These are phyloP conservation scores for Zapornia atra DNA, from an alignment of 2,113 vertebrate species.

Conservation along the genomic window DNA sequence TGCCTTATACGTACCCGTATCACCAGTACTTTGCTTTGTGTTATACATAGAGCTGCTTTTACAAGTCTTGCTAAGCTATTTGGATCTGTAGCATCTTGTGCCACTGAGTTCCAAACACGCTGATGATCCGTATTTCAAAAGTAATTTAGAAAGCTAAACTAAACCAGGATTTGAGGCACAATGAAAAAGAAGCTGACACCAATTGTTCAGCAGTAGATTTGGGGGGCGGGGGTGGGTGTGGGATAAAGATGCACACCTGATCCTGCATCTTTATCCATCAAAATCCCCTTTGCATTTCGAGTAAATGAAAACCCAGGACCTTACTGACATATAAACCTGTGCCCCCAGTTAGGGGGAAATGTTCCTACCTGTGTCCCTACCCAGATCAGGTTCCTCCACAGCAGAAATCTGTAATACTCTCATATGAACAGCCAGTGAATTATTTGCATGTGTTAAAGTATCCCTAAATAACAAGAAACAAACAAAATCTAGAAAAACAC, in stretches of 20 bases:
- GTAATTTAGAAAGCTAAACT: neutral
- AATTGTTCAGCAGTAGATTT: neutral
- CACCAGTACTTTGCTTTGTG: neutral
- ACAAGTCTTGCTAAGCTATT: neutral
- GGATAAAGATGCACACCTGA: neutral
- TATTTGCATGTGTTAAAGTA: neutral
- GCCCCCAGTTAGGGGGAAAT: neutral
- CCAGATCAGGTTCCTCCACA: neutral
- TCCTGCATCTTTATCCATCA: neutral
- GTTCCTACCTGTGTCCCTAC: neutral
- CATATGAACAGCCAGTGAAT: neutral
- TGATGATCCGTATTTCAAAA: neutral
- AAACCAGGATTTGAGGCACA: neutral
- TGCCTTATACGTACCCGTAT: neutral
- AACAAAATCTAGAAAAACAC: slow-evolving; percentile 1
- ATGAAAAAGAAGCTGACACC: neutral
- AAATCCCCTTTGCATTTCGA: neutral
- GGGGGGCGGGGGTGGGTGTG: no score
- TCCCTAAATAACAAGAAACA: slow-evolving; percentile 55
- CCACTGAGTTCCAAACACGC: neutral
- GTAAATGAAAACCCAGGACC: neutral
- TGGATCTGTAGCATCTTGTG: neutral
- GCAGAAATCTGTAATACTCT: neutral
- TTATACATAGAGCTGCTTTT: neutral
- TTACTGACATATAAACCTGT: neutral